phyloP scores from a whole-genome alignment of 1,140 invertebrate genomes.

The Drosophila parvula region DNA sequence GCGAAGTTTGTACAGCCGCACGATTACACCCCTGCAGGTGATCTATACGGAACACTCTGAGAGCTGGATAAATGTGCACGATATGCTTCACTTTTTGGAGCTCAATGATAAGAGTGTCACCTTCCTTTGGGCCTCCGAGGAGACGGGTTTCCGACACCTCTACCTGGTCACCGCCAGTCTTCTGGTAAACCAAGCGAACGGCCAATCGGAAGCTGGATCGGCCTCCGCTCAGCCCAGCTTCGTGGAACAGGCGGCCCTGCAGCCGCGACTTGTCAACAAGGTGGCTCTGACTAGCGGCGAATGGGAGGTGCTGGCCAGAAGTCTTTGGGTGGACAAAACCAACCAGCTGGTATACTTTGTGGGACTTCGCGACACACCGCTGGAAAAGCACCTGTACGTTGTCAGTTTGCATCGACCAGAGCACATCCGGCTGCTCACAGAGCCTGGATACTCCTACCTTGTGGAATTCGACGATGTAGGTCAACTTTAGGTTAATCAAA shows the following conservation, averaged over 20 bases:
- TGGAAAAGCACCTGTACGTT: constrained; percentile 93
- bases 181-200: constrained; percentile 56
- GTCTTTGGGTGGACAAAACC: constrained; percentile 91
- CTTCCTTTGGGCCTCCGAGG: constrained; percentile 97
- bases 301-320: constrained; percentile 92
- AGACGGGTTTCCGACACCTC: constrained; percentile 95
- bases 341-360: constrained; percentile 92
- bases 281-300: constrained; percentile 90
- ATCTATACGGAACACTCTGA: constrained; percentile 89
- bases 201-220: constrained; percentile 56
- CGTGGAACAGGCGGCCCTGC: constrained; percentile 69
- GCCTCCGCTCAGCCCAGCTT: constrained; percentile 56
- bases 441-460: constrained; percentile 90
- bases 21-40: constrained; percentile 84
- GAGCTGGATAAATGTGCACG: constrained; percentile 96
- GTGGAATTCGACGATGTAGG: constrained; percentile 91
- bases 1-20: constrained; percentile 75
- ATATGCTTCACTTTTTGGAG: constrained; percentile 93
- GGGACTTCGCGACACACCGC: constrained; percentile 90
- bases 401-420: constrained; percentile 88
- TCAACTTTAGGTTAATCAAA: neutral
- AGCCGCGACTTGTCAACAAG: constrained; percentile 76
- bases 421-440: constrained; percentile 89
- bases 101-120: constrained; percentile 85
- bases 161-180: constrained; percentile 88